These are phyloP conservation scores for Propithecus perrieri DNA, from an alignment of 2,797 vertebrate species.

Conservation along the genomic window DNA sequence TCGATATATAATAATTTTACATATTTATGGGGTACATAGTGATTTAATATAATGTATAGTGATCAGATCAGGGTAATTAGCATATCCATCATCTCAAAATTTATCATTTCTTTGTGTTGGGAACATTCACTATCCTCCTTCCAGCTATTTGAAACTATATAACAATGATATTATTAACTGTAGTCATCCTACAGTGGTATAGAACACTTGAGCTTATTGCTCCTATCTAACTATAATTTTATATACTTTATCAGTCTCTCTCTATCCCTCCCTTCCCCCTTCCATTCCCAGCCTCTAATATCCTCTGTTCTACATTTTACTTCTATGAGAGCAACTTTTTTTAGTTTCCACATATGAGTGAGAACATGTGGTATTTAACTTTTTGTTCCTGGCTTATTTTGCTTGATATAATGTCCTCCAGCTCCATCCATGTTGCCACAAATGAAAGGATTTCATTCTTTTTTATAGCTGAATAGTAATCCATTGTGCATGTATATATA, in stretches of 20 bases:
- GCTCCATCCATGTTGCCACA: not conserved
- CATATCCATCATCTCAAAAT: not conserved
- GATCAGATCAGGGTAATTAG: not conserved
- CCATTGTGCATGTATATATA: not conserved
- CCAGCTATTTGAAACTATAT: not conserved
- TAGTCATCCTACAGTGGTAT: not conserved
- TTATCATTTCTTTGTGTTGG: not conserved
- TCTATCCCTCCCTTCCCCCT: not conserved
- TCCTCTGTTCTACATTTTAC: not conserved
- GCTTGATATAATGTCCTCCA: not conserved
- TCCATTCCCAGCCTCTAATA: not conserved
- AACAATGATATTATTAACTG: not conserved
- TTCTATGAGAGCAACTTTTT: not conserved
- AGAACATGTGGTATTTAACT: not conserved
- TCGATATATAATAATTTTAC: not conserved
- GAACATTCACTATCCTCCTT: not conserved
- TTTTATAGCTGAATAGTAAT: not conserved
- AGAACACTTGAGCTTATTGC: not conserved
- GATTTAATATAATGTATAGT: not conserved
- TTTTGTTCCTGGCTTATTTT: not conserved
- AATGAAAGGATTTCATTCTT: not conserved
- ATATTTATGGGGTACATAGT: not conserved
- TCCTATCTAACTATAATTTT: not conserved
- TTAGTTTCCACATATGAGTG: not conserved
- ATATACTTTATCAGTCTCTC: not conserved